Percentiles rank a stretch among this genome's conserved stretches.
These are phyloP conservation scores for Mico argentatus DNA, from an alignment of 2,797 vertebrate genomes.

Conservation along the genomic window DNA sequence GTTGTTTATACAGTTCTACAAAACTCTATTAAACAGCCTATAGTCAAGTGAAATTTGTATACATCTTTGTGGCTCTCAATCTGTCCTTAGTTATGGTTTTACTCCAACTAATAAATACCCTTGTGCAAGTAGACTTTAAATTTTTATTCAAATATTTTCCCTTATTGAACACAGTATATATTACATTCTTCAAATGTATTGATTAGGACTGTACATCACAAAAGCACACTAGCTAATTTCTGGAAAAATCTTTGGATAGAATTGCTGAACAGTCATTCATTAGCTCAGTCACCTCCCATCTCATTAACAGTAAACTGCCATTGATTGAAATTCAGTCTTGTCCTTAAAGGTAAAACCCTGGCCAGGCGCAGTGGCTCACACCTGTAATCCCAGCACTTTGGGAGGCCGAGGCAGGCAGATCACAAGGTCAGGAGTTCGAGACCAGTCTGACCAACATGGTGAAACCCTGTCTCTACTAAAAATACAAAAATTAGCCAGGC, in stretches of 20 bases:
- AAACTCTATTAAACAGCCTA: constrained; percentile 11
- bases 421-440: not conserved
- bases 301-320: not conserved
- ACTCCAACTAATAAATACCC: constrained; percentile 31
- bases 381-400: not conserved
- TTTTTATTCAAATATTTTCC: constrained; percentile 24
- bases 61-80: not conserved
- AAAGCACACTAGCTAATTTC: not conserved
- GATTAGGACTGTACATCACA: not conserved
- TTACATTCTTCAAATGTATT: constrained; percentile 33
- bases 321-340: not conserved
- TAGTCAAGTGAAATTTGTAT: not conserved
- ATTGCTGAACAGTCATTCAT: not conserved
- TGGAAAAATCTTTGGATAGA: constrained; percentile 32
- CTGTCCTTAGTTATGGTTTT: not conserved
- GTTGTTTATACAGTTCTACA: constrained; percentile 7
- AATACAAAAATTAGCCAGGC: not conserved
- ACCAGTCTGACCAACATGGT: not conserved
- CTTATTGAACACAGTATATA: not conserved
- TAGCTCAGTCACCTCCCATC: not conserved
- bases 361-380: not conserved
- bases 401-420: not conserved
- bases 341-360: not conserved
- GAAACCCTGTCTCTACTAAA: not conserved
- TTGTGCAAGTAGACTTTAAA: constrained; percentile 17